phyloP scores from a whole-genome alignment of 2,888 invertebrate genomes.

The Ophion obscuratus region DNA sequence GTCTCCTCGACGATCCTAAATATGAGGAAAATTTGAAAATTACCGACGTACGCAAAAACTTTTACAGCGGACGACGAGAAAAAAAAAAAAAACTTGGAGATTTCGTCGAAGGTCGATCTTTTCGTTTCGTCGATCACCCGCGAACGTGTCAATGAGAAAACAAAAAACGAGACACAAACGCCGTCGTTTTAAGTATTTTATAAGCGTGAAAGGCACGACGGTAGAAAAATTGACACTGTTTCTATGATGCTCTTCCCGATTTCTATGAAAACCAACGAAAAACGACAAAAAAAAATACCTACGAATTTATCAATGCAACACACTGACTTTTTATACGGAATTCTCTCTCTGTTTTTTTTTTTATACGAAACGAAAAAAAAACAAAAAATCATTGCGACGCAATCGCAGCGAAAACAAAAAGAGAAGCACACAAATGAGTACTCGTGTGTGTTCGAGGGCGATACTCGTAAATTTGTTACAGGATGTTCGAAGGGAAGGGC shows the following conservation, averaged over 20 bases:
- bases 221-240: constrained; percentile 49
- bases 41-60: too few relatives aligned
- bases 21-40: background rate
- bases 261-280: constrained; percentile 33
- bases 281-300: constrained; percentile 10
- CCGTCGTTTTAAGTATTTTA: constrained; percentile 66
- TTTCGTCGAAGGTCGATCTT: constrained; percentile 28
- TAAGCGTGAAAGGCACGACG: constrained; percentile 33
- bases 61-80: background rate
- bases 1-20: background rate
- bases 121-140: constrained; percentile 31
- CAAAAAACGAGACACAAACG: constrained; percentile 10
- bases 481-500: constrained; percentile 60
- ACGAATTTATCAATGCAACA: constrained; percentile 63
- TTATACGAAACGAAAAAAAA: constrained; percentile 13
- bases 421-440: constrained; percentile 41
- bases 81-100: constrained; percentile 13
- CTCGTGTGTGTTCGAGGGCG: constrained; percentile 31
- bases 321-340: constrained; percentile 54
- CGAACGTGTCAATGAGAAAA: background rate
- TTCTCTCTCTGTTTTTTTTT: constrained; percentile 42
- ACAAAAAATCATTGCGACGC: constrained; percentile 13
- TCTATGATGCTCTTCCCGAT: constrained; percentile 65
- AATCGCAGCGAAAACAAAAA: constrained; percentile 1
- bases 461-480: constrained; percentile 29